Base-by-base conservation (phyloP, 2,113 vertebrate species). In the Triplophysa tibetana region DNA sequence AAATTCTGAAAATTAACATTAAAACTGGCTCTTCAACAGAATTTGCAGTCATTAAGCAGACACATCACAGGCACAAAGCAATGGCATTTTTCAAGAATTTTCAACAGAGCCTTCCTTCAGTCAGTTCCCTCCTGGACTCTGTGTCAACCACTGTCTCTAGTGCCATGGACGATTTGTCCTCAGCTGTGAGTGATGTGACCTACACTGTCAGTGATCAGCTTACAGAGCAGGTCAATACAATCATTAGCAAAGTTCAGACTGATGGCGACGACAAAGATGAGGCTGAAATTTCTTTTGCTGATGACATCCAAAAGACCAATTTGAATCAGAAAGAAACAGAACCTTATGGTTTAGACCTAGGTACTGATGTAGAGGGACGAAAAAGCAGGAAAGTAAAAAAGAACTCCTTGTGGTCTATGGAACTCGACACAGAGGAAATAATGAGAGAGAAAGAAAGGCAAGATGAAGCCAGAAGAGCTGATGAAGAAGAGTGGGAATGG, bases 21-120 rank as follows among this genome's bases (percentile, higher is more conserved):
- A 21, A 29, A 66, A 33, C 19, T 64, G 43, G 58, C 78, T 84
- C 58, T 70, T 63, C 24, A 78, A 64, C 64, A 79, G 69, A 69
- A 50, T 29, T 58, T 81, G 75, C 77, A 50, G 60, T 75, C 23
- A 65, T 65, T 60, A n/a, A 43, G 38, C 43, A 77, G 23, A 43
- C 73, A 48, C 7, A 62, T 0, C 26, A 45, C 63, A 83, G 50
- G 16, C 24, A 62, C 33, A 68, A 33, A 80, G 79, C 77, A 73
- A 98, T 99, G 98, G 94, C 96, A 0, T 98, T 99, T 93, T 96
- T 99, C 88, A 96, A 92, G 88, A 96, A 83, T 87, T 93, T 99
- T 81, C 95, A 96, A 62, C 93, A 94, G 85, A 97, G 88, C 87
- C 91, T 99, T 61, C 96, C 96, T 3, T 96, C 96, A 0, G 87